A percentile compares a stretch with the other conserved stretches of the same genome.
phyloP scores from a whole-genome alignment of 1,140 invertebrate genomes.

The Diorhabda carinulata region DNA sequence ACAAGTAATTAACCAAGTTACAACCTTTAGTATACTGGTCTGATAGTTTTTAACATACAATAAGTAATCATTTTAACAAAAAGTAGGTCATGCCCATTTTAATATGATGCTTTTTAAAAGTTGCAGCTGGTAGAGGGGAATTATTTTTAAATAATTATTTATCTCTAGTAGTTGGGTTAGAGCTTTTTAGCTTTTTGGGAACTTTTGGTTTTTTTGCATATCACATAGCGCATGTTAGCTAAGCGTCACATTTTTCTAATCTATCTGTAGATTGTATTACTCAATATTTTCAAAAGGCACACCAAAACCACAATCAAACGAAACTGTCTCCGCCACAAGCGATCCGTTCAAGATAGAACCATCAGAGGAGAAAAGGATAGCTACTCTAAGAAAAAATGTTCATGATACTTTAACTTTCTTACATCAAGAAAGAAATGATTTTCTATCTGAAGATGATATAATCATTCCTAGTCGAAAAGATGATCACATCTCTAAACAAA shows the following conservation, averaged over 20 bases:
- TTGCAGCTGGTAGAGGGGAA: slow-evolving; percentile 8
- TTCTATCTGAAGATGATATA: slow-evolving; percentile 44
- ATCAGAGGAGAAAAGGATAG: slow-evolving; percentile 31
- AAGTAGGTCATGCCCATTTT: slow-evolving; percentile 39
- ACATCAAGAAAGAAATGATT: slow-evolving; percentile 47
- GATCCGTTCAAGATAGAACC: slow-evolving; percentile 10
- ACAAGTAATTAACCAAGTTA: no score
- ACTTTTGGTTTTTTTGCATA: slow-evolving; percentile 16
- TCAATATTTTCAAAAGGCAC: slow-evolving; percentile 35
- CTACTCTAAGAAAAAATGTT: slow-evolving; percentile 42
- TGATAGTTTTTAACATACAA: not conserved
- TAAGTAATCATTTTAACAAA: not conserved
- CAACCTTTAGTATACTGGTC: no score
- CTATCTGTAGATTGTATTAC: slow-evolving; percentile 29
- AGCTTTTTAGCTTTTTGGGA: not conserved
- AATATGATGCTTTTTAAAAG: slow-evolving; percentile 33
- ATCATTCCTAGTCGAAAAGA: slow-evolving; percentile 45
- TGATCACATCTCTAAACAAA: slow-evolving; percentile 42
- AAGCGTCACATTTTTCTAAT: slow-evolving; percentile 14
- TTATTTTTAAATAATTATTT: slow-evolving; percentile 14
- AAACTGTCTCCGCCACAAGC: slow-evolving; percentile 10
- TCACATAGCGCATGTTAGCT: slow-evolving; percentile 20
- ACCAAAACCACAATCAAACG: slow-evolving; percentile 15
- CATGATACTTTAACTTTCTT: slow-evolving; percentile 45
- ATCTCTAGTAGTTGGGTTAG: slow-evolving; percentile 17